phyloP scores from a whole-genome alignment of 1,140 invertebrate species.

The Hesperophylax magnus region DNA sequence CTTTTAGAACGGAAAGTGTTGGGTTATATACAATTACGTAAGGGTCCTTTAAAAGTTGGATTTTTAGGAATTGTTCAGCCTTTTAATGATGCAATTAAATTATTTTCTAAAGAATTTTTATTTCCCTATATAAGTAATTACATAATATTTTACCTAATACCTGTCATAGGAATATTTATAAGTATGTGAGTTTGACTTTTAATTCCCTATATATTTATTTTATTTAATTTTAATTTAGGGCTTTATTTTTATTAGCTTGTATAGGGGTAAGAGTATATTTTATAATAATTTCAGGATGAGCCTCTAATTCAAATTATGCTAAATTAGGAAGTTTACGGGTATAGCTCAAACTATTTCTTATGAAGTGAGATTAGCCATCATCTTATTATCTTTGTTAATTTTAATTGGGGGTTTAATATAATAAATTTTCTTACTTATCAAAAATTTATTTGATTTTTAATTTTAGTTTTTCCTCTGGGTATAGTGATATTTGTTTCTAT shows the following conservation, averaged over 20 bases:
- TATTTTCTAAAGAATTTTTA: too few species aligned
- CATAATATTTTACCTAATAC: too few species aligned
- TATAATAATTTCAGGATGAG: too few species aligned
- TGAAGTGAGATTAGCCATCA: slow-evolving; percentile 72
- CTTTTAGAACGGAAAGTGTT: slow-evolving; percentile 79
- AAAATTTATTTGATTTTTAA: too few species aligned
- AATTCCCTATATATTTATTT: slow-evolving; percentile 67
- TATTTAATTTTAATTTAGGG: slow-evolving; percentile 68
- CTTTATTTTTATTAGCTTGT: slow-evolving; percentile 72
- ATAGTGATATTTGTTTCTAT: too few species aligned
- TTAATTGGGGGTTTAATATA: slow-evolving; percentile 64
- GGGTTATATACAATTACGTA: slow-evolving; percentile 78
- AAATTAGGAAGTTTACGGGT: slow-evolving; percentile 75
- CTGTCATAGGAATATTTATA: too few species aligned
- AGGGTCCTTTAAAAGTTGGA: slow-evolving; percentile 78
- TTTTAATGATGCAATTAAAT: slow-evolving; percentile 78
- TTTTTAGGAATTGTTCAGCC: slow-evolving; percentile 75
- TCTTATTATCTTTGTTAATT: slow-evolving; percentile 71
- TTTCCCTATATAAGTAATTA: too few species aligned
- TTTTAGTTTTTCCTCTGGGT: too few species aligned
- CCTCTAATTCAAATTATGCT: slow-evolving; percentile 78
- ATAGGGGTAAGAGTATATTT: slow-evolving; percentile 72
- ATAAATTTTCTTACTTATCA: slow-evolving; percentile 62
- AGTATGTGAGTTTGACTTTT: slow-evolving; percentile 74
- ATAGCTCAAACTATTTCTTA: slow-evolving; percentile 42